Conservation (phyloP, 2,113 vertebrate genomes). For the mouse (Mus musculus) region GRCm39 chr6:31924501-31925000, state of each 20-base stretch:
- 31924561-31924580: neutral
- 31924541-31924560: neutral
- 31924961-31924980: neutral
- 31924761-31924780: neutral
- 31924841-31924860: neutral
- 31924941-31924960: neutral
- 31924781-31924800: neutral
- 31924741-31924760: neutral
- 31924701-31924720: neutral
- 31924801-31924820: neutral
- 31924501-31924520: constrained; percentile 15
- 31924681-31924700: neutral
- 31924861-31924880: neutral
- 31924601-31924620: neutral
- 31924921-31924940: neutral
- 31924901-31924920: neutral
- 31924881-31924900: neutral
- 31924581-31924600: neutral
- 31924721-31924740: neutral
- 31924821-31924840: neutral
- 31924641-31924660: neutral
- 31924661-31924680: neutral
- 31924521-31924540: neutral
- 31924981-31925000: neutral
- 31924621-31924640: neutral